These are phyloP conservation scores for Scaptomyza flava DNA, from an alignment of 2,888 invertebrate species.

Conservation along the genomic window DNA sequence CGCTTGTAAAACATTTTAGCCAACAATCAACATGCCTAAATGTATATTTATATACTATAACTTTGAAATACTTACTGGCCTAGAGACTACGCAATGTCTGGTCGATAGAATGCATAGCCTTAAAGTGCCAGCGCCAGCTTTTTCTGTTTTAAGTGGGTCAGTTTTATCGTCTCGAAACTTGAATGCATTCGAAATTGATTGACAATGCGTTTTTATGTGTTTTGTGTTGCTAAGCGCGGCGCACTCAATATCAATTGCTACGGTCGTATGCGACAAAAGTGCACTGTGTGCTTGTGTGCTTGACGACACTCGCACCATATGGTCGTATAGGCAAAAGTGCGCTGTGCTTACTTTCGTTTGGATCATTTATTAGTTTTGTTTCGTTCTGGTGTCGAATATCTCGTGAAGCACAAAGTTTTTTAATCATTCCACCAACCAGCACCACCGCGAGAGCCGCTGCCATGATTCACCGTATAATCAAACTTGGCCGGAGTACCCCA, in stretches of 20 bases:
- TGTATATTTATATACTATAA: slow-evolving; percentile 1
- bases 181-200: slow-evolving; percentile 31
- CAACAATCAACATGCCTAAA: slow-evolving; percentile 6
- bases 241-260: slow-evolving; percentile 38
- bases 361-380: slow-evolving; percentile 20
- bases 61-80: slow-evolving; percentile 46
- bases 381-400: slow-evolving; percentile 4
- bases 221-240: slow-evolving; percentile 64
- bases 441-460: slow-evolving; percentile 46
- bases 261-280: slow-evolving; percentile 9
- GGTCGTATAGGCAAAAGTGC: neutral
- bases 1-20: slow-evolving; percentile 25
- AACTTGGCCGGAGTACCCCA: slow-evolving; percentile 52
- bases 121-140: slow-evolving; percentile 26
- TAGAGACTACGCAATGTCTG: slow-evolving; percentile 43
- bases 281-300: neutral
- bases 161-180: slow-evolving; percentile 64
- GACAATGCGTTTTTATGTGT: slow-evolving; percentile 7
- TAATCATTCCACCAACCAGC: slow-evolving; percentile 74
- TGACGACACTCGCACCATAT: no score
- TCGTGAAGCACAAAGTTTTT: neutral
- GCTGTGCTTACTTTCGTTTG: neutral
- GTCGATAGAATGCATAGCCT: slow-evolving; percentile 39
- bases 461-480: slow-evolving; percentile 54
- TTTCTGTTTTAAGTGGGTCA: slow-evolving; percentile 68